Evolutionary conservation across 53 echinoderm and acorn worm species (phyloP).

Genomic region (Luidia sarsii): DNA sequence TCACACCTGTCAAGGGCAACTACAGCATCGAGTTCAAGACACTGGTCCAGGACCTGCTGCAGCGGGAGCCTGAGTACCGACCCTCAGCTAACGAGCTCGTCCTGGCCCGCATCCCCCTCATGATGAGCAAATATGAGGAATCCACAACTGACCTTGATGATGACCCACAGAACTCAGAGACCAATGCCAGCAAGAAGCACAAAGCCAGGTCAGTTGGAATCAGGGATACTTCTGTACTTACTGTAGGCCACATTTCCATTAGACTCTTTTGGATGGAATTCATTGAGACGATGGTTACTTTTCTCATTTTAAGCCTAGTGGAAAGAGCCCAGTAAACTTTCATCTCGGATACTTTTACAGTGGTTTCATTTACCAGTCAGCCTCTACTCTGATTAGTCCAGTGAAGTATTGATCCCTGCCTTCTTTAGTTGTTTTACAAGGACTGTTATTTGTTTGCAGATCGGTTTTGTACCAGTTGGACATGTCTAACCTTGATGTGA

Average conservation of each 20-base stretch:
- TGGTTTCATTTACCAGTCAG: no score
- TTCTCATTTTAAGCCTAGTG: no score
- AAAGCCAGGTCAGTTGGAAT: slow-evolving; percentile 80
- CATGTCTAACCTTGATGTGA: slow-evolving; percentile 80
- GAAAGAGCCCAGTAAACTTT: no score
- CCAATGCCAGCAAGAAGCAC: slow-evolving; percentile 61
- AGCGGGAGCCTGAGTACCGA: slow-evolving; percentile 95
- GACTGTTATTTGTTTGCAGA: slow-evolving; percentile 46
- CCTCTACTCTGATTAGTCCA: no score
- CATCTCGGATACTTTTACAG: no score
- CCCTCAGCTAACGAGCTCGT: slow-evolving; percentile 94
- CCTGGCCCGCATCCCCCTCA: slow-evolving; percentile 72
- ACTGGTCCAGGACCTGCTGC: slow-evolving; percentile 95
- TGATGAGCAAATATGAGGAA: slow-evolving; percentile 84
- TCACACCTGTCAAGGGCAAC: slow-evolving; percentile 95
- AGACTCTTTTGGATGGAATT: no score
- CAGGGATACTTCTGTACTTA: no score
- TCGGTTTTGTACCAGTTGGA: slow-evolving; percentile 94
- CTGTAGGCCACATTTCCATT: no score
- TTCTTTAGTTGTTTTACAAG: not conserved
- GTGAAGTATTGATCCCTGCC: no score
- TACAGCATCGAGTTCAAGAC: slow-evolving; percentile 92
- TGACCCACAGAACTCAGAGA: slow-evolving; percentile 69
- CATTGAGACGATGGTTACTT: no score
- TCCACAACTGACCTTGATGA: slow-evolving; percentile 83